phyloP scores from a whole-genome alignment of 2,113 vertebrate species.

The Nerophis lumbriciformis region DNA sequence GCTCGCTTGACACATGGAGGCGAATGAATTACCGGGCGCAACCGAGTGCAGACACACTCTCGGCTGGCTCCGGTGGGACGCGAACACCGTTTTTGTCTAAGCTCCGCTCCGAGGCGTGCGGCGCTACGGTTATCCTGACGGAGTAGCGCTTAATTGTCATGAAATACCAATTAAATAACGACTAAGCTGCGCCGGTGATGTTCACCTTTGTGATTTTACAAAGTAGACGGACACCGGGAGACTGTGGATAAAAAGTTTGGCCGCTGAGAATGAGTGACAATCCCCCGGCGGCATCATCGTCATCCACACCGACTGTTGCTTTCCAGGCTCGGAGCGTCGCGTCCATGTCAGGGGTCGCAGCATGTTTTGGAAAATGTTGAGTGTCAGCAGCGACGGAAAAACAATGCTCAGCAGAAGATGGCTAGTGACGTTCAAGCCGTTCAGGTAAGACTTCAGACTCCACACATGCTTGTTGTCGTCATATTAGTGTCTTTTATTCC shows the following conservation, averaged over 20 bases:
- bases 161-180: not conserved
- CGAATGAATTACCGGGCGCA: not conserved
- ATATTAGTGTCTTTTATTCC: not conserved
- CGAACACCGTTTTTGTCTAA: not conserved
- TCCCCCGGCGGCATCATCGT: too few species aligned
- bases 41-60: conserved; percentile 20
- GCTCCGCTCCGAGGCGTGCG: not conserved
- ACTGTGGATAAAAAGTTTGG: conserved; percentile 32
- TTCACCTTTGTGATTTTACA: conserved; percentile 5
- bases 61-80: conserved; percentile 16
- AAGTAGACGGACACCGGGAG: not conserved
- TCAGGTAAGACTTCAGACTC: conserved; percentile 78
- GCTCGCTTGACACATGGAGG: not conserved
- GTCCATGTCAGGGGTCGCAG: conserved; percentile 43
- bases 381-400: conserved; percentile 84
- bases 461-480: not conserved
- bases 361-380: conserved; percentile 72
- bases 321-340: conserved; percentile 35
- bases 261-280: conserved; percentile 16
- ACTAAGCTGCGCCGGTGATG: conserved; percentile 15
- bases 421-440: conserved; percentile 93
- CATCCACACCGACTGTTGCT: conserved; percentile 21
- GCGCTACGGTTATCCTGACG: too few species aligned
- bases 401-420: conserved; percentile 98
- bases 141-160: not conserved